A percentile compares a stretch with the other conserved stretches of the same genome.
phyloP scores from a whole-genome alignment of 2,113 vertebrate genomes.

The Motacilla alba region DNA sequence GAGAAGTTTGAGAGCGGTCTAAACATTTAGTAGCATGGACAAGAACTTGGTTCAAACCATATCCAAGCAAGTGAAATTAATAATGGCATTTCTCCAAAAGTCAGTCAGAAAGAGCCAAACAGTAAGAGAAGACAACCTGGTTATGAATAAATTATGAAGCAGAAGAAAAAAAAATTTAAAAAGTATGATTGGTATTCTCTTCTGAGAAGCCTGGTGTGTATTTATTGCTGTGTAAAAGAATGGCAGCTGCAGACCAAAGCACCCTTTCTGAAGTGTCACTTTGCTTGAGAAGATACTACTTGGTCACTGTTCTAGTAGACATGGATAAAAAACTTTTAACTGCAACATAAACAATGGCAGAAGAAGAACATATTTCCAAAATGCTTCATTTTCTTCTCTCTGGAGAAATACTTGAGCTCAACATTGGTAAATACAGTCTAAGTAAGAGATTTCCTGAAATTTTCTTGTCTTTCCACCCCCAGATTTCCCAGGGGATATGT shows the following conservation, averaged over 20 bases:
- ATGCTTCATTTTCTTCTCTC: slow-evolving; percentile 8
- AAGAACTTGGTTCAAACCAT: neutral
- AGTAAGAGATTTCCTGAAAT: slow-evolving; percentile 40
- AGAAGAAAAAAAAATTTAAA: neutral
- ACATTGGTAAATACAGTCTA: slow-evolving; percentile 7
- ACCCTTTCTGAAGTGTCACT: neutral
- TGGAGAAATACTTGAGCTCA: slow-evolving; percentile 22
- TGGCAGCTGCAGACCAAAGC: neutral
- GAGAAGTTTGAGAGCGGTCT: neutral
- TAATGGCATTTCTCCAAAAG: neutral
- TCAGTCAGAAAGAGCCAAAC: neutral
- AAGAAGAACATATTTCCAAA: neutral
- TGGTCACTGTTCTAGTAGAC: neutral
- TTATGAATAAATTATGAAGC: neutral
- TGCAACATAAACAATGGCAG: neutral
- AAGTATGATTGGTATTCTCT: neutral
- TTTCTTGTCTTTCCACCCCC: slow-evolving; percentile 30
- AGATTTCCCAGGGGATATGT: slow-evolving; percentile 44
- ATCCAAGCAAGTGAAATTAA: neutral
- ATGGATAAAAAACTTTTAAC: slow-evolving; percentile 13
- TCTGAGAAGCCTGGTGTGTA: neutral
- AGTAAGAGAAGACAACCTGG: neutral
- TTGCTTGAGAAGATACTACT: neutral
- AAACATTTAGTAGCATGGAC: neutral
- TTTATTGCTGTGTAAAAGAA: neutral